phyloP scores from a whole-genome alignment of 2,797 vertebrate species.

The Fistularia commersonii region DNA sequence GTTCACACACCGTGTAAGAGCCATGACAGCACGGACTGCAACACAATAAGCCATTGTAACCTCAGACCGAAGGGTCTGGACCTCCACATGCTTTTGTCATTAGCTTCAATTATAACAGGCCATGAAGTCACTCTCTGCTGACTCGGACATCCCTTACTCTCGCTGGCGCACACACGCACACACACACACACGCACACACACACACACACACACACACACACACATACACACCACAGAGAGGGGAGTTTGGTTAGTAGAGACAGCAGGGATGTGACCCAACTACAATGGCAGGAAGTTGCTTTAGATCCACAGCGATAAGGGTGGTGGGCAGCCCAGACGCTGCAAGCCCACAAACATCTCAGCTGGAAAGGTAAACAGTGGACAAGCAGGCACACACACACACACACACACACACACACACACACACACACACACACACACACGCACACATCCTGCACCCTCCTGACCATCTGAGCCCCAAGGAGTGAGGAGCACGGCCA shows the following conservation, averaged over 20 bases:
- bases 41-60: conserved; percentile 77
- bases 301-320: conserved; percentile 68
- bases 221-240: conserved; percentile 59
- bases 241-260: conserved; percentile 70
- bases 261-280: conserved; percentile 69
- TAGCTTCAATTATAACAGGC: conserved; percentile 60
- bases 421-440: conserved; percentile 21
- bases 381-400: conserved; percentile 19
- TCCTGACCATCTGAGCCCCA: no score
- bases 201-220: conserved; percentile 52
- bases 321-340: conserved; percentile 36
- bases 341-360: conserved; percentile 56
- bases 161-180: conserved; percentile 7
- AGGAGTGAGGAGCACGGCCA: no score
- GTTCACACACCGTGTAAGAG: conserved; percentile 40
- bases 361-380: conserved; percentile 55
- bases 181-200: conserved; percentile 1
- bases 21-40: conserved; percentile 52
- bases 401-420: conserved; percentile 16
- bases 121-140: conserved; percentile 57
- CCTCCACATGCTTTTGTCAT: conserved; percentile 73
- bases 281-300: conserved; percentile 78
- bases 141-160: conserved; percentile 29
- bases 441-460: no score
- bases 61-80: conserved; percentile 56